Evolutionary conservation across 2,113 vertebrate species (phyloP).

Genomic region (Dipodomys spectabilis): DNA sequence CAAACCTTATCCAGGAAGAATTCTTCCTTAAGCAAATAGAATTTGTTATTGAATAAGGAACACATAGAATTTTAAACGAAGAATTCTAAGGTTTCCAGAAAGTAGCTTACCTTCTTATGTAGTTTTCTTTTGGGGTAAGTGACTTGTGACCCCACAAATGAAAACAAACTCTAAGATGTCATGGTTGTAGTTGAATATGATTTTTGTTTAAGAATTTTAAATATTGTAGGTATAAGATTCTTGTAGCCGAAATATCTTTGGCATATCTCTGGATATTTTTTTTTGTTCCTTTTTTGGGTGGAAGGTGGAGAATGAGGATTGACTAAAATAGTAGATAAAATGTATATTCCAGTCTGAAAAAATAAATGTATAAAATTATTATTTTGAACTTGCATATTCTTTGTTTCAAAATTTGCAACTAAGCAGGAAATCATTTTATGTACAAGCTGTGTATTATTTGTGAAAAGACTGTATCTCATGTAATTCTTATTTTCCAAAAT

Average conservation of each 20-base stretch:
- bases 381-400: constrained; percentile 38
- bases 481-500: constrained; percentile 66
- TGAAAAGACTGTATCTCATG: constrained; percentile 68
- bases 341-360: constrained; percentile 15
- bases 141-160: constrained; percentile 50
- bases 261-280: background rate
- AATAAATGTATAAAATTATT: constrained; percentile 71
- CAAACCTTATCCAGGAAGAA: constrained; percentile 66
- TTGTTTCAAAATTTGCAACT: constrained; percentile 70
- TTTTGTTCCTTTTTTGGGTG: background rate
- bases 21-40: constrained; percentile 67
- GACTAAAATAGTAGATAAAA: constrained; percentile 25
- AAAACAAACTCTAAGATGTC: constrained; percentile 65
- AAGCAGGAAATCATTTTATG: background rate
- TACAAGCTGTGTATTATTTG: constrained; percentile 58
- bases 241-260: constrained; percentile 21
- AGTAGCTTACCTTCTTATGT: constrained; percentile 24
- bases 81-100: constrained; percentile 72
- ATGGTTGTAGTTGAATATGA: constrained; percentile 39
- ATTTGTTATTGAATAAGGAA: constrained; percentile 54
- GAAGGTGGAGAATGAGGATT: background rate
- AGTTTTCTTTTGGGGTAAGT: constrained; percentile 58
- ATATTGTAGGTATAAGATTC: constrained; percentile 21
- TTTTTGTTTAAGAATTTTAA: constrained; percentile 60
- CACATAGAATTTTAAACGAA: constrained; percentile 62